Evolutionary conservation across 2,888 invertebrate genomes (phyloP), one percentile per base, ranked within the genome.

Genomic region (Melanargia galathea): DNA sequence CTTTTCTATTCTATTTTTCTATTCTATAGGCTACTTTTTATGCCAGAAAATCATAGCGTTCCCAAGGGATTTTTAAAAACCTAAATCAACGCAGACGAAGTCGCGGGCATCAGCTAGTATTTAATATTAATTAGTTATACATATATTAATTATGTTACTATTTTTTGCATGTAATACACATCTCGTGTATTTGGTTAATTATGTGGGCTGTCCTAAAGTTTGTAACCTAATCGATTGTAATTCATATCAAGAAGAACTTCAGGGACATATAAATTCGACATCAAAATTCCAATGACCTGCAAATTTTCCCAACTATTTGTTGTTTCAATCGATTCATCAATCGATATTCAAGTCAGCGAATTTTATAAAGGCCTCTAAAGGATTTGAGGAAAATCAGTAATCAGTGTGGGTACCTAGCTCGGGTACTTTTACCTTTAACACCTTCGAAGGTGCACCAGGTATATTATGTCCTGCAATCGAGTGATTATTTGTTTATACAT

Each of bases 341-440:
- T 58, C 58, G 46, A 58, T 58, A 58, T 58, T 58, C 58, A 58
- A 58, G 58, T 58, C 58, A 58, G 58, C 58, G 35, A 58, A 58
- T 48, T 48, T 58, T 58, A 48, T 35, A 13, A 30, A 45, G 58
- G 58, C 48, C 58, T 58, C 48, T 30, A 45, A 58, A 58, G 33
- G 22, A 57, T 57, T 46, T 46, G 57, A 57, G 57, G 48, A 58
- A 58, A 58, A 58, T 45, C 30, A 57, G 45, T 33, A 57, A 57
- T 22, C 48, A 24, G 58, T 30, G 10, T 33, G 33, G 35, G 35
- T 35, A 48, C 30, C 48, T 20, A 43, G 22, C 5, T 30, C 55
- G 18, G 20, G 57, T 33, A 46, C 45, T 57, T 57, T 57, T 58
- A 48, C 58, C 58, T 57, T 57, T 57, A 46, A 18, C 20, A 48